phyloP scores from a whole-genome alignment of 2,113 vertebrate genomes.

The Hippotragus niger region DNA sequence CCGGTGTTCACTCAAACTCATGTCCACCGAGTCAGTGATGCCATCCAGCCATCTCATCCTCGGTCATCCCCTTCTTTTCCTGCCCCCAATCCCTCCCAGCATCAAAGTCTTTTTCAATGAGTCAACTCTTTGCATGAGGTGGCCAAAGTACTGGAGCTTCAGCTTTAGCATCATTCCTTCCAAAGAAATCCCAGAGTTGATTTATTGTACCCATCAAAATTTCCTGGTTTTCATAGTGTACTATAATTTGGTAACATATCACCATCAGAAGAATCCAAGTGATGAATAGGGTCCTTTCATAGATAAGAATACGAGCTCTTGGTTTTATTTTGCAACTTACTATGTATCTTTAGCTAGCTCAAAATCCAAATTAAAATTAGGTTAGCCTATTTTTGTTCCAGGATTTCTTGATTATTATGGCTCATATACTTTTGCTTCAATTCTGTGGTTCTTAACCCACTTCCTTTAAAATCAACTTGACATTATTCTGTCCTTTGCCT shows the following conservation, averaged over 20 bases:
- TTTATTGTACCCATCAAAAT: background rate
- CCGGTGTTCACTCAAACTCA: too few species aligned
- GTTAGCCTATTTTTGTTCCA: background rate
- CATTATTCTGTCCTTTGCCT: background rate
- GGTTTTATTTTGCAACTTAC: background rate
- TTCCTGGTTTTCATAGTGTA: background rate
- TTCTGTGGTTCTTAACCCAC: background rate
- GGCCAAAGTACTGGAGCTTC: too few species aligned
- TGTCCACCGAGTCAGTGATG: too few species aligned
- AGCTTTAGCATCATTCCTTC: too few species aligned
- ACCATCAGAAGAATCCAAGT: background rate
- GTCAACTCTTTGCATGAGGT: too few species aligned
- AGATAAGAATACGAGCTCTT: background rate
- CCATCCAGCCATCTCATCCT: too few species aligned
- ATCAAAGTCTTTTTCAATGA: too few species aligned
- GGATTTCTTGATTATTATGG: background rate
- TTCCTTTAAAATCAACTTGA: background rate
- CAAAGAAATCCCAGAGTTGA: too few species aligned
- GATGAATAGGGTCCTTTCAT: background rate
- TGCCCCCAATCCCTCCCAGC: too few species aligned
- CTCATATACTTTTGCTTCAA: background rate
- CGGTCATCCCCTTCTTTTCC: too few species aligned
- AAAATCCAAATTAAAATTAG: background rate
- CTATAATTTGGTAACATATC: background rate
- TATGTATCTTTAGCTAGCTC: background rate